These are phyloP conservation scores for Lordiphosa stackelbergi DNA, from an alignment of 1,140 invertebrate species.

Conservation along the genomic window DNA sequence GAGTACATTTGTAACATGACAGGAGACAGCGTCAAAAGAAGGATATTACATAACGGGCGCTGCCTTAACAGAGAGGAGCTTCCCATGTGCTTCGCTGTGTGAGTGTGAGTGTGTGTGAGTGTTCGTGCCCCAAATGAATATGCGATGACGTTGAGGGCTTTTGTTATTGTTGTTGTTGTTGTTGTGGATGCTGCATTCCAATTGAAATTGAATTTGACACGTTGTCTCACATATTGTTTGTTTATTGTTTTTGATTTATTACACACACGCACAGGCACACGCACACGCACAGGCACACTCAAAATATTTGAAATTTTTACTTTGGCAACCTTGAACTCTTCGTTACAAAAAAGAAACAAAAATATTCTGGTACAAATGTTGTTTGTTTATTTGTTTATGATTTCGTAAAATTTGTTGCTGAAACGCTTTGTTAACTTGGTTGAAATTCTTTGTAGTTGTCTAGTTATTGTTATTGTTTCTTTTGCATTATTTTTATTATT, in stretches of 20 bases:
- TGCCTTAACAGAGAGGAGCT: constrained; percentile 39
- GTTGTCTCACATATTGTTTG: constrained; percentile 17
- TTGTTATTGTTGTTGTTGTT: constrained; percentile 46
- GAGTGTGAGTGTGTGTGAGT: constrained; percentile 8
- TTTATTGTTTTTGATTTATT: constrained; percentile 3
- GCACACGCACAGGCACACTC: not conserved
- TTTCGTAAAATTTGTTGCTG: constrained; percentile 52
- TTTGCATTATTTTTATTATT: constrained; percentile 16
- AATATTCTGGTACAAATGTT: constrained; percentile 42
- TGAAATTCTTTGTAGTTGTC: constrained; percentile 60
- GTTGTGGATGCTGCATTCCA: constrained; percentile 21
- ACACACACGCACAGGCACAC: too few relatives aligned
- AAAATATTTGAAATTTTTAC: constrained; percentile 7
- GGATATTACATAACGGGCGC: constrained; percentile 74
- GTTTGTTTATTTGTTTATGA: constrained; percentile 17
- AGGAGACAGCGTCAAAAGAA: constrained; percentile 67
- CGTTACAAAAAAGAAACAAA: constrained; percentile 44
- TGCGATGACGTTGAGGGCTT: constrained; percentile 42
- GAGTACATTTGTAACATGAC: constrained; percentile 62
- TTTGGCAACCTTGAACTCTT: constrained; percentile 38
- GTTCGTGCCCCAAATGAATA: constrained; percentile 46
- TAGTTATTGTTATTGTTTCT: constrained; percentile 5
- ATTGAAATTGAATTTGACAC: constrained; percentile 30
- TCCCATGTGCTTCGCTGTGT: constrained; percentile 6
- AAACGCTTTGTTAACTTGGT: constrained; percentile 72